Base-by-base conservation (phyloP, 2,113 vertebrate genomes). In the Pygoscelis adeliae region DNA sequence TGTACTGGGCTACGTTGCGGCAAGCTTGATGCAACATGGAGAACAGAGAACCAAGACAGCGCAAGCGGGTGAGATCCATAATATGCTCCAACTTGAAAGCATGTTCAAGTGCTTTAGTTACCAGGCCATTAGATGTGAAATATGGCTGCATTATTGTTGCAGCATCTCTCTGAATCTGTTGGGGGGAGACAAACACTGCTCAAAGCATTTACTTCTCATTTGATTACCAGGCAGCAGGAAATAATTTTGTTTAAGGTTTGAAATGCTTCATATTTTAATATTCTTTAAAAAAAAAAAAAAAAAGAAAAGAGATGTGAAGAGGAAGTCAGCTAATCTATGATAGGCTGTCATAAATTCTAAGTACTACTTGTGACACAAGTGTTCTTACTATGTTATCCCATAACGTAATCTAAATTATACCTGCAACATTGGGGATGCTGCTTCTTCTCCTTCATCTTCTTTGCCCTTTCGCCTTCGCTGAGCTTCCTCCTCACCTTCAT, bases 1-100 rank as follows among this genome's bases (percentile, higher is more conserved):
- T 99, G 98, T 99, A 99, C 84, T 99, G 99, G 1, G 99, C 99
- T 46, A 99, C 98, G 1, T 99, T 99, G 70, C 99, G 99, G 93
- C 99, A 99, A 63, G 99, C 99, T 96, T 99, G 99, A 97, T 99
- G 99, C 97, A 99, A 62, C 99, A 99, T 99, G 92, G 99, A 99
- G 98, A 99, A 99, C 62, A 99, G 98, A 0, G 99, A 99, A 36
- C 99, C 99, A 49, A 99, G 92, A 90, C 99, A 99, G 94, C 99
- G 99, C 93, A 99, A 98, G 34, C 99, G 99, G 0, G 99, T 99
- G 86, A 99, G 99, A 97, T 99, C 99, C 99, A 99, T 99, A 65
- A 99, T 99, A 97, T 99, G 99, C 97, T 99, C 99, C 98, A 99
- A 98, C 96, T 99, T 99, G 77, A 99, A 99, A 38, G 99, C 99